Evolutionary conservation across 2,888 invertebrate genomes (phyloP), one percentile per base, ranked within the genome.

Genomic region (Thera obeliscata): DNA sequence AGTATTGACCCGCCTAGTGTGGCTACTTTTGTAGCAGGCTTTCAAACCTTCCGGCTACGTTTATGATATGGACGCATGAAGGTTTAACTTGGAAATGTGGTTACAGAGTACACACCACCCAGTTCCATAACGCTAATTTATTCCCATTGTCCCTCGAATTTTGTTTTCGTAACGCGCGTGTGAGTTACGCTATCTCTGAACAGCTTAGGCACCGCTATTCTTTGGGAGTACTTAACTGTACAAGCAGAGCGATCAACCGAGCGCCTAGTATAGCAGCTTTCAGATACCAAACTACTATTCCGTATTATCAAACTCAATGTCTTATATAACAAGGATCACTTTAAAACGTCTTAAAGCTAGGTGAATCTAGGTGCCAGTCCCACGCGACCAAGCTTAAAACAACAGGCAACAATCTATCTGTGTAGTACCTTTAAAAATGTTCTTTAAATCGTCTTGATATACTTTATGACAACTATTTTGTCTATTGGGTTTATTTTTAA

Each of bases 131-230:
- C 59, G 71, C 74, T 80, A 78, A 79, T 80, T 75, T 78, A 77
- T 79, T 72, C 76, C 72, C 67, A 81, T 84, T 81, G 79, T 81
- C 69, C 78, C 75, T 62, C 63, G 75, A 74, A 78, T 78, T 80
- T 81, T 77, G 75, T 81, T 79, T 76, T 73, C 74, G 72, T 71
- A 74, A 73, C 73, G 70, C 71, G 74, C 74, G 74, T 72, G 75
- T 73, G 71, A 68, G 74, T 74, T 64, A 62, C 76, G 76, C 78
- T 81, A 81, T 81, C 82, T 78, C 72, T 48, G 69, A 56, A 66
- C 74, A 72, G 73, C 57, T 66, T 57, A 57, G 57, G 56, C 57
- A 61, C 46, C 52, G 66, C 68, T 74, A 77, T 78, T 43, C 46
- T 41, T 56, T 50, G n/a, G 4, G 7, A 60, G 33, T 0, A 33